phyloP scores from a whole-genome alignment of 92 coral and sea anemone genomes.

The Micromussa lordhowensis region DNA sequence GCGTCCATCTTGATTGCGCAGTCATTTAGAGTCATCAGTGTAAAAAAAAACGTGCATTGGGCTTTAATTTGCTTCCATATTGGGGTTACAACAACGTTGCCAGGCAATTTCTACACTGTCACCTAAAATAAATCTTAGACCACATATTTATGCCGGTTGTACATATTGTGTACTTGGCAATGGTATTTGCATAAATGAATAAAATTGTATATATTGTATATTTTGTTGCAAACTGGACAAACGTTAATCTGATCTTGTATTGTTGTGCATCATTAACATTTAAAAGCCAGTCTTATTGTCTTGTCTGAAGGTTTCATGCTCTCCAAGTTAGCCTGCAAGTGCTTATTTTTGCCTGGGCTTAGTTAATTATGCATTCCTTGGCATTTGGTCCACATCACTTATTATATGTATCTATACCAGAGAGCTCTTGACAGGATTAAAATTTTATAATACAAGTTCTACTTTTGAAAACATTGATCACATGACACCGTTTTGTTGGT shows the following conservation, averaged over 20 bases:
- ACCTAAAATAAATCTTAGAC: not conserved
- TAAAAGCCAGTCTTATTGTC: not conserved
- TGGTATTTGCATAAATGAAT: not conserved
- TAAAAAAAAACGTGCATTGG: not conserved
- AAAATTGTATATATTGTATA: not conserved
- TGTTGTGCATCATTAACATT: not conserved
- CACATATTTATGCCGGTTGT: not conserved
- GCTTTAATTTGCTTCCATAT: not conserved
- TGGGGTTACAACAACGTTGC: not conserved
- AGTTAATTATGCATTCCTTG: not conserved
- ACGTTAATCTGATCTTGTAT: not conserved
- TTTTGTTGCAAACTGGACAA: conserved; percentile 4
- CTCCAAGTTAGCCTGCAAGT: not conserved
- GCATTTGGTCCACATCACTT: not conserved
- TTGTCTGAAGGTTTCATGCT: not conserved
- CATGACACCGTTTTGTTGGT: too few relatives aligned
- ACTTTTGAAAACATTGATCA: too few relatives aligned
- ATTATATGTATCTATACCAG: too few relatives aligned
- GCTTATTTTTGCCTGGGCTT: not conserved
- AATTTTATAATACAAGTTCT: too few relatives aligned
- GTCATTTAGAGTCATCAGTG: not conserved
- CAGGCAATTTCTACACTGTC: not conserved
- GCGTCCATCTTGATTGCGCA: conserved; percentile 27
- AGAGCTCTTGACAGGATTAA: too few relatives aligned
- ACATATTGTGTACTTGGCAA: not conserved